phyloP scores from a whole-genome alignment of 2,888 invertebrate genomes.

The Myopa tessellatipennis region DNA sequence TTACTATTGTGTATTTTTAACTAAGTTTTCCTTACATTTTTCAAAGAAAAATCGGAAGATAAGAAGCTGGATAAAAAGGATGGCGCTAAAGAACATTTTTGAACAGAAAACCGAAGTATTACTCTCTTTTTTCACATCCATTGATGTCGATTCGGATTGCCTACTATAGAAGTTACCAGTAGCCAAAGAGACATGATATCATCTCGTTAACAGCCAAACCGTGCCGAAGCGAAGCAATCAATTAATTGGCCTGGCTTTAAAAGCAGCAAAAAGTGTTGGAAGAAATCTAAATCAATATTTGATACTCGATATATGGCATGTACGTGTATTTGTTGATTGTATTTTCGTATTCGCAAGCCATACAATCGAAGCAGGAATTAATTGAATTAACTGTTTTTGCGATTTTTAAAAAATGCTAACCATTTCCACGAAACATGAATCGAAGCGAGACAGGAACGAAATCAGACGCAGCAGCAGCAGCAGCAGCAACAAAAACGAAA shows the following conservation, averaged over 20 bases:
- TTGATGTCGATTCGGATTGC: no score
- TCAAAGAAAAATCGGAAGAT: no score
- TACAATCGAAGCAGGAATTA: background rate
- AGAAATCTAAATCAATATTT: slow-evolving; percentile 16
- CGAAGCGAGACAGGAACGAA: background rate
- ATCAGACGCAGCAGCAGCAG: background rate
- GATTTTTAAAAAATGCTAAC: slow-evolving; percentile 27
- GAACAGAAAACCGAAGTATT: no score
- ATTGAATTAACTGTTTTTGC: slow-evolving; percentile 22
- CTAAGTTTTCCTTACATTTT: no score
- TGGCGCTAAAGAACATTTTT: no score
- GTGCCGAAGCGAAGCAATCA: slow-evolving; percentile 19
- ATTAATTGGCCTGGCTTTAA: slow-evolving; percentile 8
- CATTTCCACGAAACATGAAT: slow-evolving; percentile 37
- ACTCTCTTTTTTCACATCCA: background rate
- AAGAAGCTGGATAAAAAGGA: no score
- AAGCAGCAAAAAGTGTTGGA: background rate
- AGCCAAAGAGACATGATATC: background rate
- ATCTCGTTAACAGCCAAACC: slow-evolving; percentile 17
- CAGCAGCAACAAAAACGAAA: background rate
- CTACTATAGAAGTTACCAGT: background rate
- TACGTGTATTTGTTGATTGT: background rate
- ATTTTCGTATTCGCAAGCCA: background rate
- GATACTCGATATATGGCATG: background rate
- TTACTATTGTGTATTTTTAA: no score